Evolutionary conservation across 53 echinoderm and acorn worm species (phyloP).

Genomic region (Luidia sarsii): DNA sequence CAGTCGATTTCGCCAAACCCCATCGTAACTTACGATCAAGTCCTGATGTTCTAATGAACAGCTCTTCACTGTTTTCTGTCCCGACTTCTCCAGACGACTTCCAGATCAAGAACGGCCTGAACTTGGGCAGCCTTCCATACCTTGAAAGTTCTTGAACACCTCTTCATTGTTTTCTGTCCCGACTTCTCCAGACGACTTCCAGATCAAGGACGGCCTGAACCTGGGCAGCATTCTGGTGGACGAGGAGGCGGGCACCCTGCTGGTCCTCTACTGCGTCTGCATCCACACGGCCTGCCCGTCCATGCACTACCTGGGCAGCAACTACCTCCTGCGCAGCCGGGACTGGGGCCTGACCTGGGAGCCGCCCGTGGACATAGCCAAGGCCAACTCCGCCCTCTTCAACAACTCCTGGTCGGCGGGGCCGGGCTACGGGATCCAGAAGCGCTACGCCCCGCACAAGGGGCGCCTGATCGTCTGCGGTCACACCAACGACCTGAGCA

Average conservation of each 20-base stretch:
- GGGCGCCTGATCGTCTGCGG: conserved; percentile 69
- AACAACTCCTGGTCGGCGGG: conserved; percentile 58
- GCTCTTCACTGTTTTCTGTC: not conserved
- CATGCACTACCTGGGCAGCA: conserved; percentile 28
- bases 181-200: conserved; percentile 48
- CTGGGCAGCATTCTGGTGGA: conserved; percentile 64
- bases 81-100: conserved; percentile 45
- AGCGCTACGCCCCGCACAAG: conserved; percentile 42
- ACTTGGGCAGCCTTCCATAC: conserved; percentile 35
- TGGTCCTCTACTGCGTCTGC: conserved; percentile 69
- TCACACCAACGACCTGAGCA: conserved; percentile 27
- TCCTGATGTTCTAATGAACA: not conserved
- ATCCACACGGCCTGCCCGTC: conserved; percentile 51
- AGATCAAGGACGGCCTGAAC: conserved; percentile 63
- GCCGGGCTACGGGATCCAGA: conserved; percentile 77
- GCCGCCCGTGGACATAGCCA: conserved; percentile 37
- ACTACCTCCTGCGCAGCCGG: conserved; percentile 51
- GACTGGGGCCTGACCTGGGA: conserved; percentile 61
- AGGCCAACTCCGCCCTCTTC: conserved; percentile 26
- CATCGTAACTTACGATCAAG: no score
- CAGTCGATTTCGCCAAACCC: no score
- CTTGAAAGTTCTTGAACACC: not conserved
- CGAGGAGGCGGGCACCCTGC: conserved; percentile 26
- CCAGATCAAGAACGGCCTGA: conserved; percentile 59
- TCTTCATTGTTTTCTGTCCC: not conserved